phyloP scores from a whole-genome alignment of 2,888 invertebrate species.

The Melinopterus prodromus region DNA sequence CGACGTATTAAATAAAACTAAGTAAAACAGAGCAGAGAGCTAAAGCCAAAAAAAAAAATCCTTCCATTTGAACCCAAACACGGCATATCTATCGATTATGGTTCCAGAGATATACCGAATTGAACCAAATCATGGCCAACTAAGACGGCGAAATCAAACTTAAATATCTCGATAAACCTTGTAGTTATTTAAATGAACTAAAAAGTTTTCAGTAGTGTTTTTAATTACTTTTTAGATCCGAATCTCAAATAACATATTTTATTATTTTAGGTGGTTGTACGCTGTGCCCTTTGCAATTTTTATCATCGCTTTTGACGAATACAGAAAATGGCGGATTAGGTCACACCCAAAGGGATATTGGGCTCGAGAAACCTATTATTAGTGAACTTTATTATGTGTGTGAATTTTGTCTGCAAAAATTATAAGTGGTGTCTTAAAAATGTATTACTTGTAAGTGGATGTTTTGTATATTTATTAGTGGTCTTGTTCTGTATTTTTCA shows the following conservation, averaged over 20 bases:
- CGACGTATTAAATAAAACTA: neutral
- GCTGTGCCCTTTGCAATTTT: constrained; percentile 78
- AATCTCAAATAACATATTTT: neutral
- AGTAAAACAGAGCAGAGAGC: too few relatives aligned
- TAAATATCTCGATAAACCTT: neutral
- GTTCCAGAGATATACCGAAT: neutral
- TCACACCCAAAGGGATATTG: constrained; percentile 76
- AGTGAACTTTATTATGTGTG: constrained; percentile 20
- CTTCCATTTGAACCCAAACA: neutral
- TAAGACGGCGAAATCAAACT: neutral
- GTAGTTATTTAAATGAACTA: neutral
- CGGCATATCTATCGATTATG: neutral
- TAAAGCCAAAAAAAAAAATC: too few relatives aligned
- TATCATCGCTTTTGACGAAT: constrained; percentile 80
- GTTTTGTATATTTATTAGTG: neutral
- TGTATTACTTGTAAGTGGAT: neutral
- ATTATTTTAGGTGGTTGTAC: constrained; percentile 66
- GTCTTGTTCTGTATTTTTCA: neutral
- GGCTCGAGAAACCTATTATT: constrained; percentile 81
- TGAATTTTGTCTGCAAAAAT: neutral
- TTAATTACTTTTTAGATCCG: neutral
- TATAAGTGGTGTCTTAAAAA: neutral
- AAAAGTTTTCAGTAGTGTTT: neutral
- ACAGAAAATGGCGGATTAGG: constrained; percentile 77
- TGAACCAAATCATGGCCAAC: neutral